Conservation (phyloP, 2,797 vertebrate genomes). For the Ambastaia sidthimunki region DNA sequence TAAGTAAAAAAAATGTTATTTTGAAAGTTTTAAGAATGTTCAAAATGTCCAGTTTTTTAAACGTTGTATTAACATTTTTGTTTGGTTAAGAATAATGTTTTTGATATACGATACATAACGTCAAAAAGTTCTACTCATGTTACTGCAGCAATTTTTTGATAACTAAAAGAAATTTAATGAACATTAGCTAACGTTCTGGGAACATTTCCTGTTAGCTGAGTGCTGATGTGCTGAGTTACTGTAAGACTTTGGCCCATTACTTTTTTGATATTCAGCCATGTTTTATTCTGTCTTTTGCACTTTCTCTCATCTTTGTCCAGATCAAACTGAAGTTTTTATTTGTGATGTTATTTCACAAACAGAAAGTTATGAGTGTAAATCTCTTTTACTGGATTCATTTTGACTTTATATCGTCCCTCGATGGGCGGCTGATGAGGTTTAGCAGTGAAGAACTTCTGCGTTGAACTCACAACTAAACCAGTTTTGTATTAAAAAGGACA, state of each 20-base stretch:
- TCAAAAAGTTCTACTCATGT: too few relatives aligned
- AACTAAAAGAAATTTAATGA: too few relatives aligned
- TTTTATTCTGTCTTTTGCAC: not conserved
- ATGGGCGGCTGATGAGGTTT: constrained; percentile 4
- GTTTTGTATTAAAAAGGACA: not conserved
- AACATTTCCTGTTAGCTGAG: not conserved
- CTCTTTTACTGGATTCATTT: not conserved
- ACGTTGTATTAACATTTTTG: too few relatives aligned
- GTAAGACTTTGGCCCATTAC: not conserved
- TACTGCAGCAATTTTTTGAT: too few relatives aligned
- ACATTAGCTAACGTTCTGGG: too few relatives aligned
- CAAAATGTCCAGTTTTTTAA: too few relatives aligned
- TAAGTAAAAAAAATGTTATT: too few relatives aligned
- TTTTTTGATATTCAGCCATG: not conserved
- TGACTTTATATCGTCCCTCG: not conserved
- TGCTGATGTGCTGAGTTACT: constrained; percentile 34
- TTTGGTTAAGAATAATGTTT: too few relatives aligned
- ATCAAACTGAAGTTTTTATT: constrained; percentile 16
- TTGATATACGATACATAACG: too few relatives aligned
- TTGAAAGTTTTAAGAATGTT: too few relatives aligned
- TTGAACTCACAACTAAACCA: not conserved
- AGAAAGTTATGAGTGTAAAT: not conserved
- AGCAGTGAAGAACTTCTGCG: not conserved
- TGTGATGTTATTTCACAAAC: not conserved
- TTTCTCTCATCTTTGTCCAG: not conserved